Conservation (phyloP, 2,888 invertebrate genomes). For the Entomobrya proxima region DNA sequence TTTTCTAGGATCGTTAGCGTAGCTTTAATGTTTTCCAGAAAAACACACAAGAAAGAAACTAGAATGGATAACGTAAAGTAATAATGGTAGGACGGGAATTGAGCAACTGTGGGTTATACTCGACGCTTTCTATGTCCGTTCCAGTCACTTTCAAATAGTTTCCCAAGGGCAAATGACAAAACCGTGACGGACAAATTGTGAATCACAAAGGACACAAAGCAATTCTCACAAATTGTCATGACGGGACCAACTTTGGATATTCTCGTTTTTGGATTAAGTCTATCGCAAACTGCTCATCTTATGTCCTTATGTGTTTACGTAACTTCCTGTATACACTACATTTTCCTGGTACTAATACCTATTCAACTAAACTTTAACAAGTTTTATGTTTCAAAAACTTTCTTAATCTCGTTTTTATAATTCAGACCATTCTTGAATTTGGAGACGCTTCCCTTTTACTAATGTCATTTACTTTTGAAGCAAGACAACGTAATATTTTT, state of each 20-base stretch:
- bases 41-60: not conserved
- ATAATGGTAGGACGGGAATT: no score
- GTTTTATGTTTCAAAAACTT: no score
- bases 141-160: not conserved
- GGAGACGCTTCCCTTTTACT: no score
- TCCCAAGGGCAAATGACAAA: constrained; percentile 30
- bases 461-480: no score
- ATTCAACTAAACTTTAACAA: no score
- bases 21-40: not conserved
- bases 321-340: not conserved
- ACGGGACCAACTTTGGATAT: not conserved
- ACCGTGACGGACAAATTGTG: not conserved
- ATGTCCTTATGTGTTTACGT: no score
- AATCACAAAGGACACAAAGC: not conserved
- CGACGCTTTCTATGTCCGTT: not conserved
- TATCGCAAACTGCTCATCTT: not conserved
- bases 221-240: constrained; percentile 1
- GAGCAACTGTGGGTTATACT: not conserved
- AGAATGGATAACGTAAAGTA: not conserved
- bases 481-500: no score
- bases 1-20: constrained; percentile 18
- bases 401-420: no score
- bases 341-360: no score
- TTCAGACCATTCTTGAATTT: no score
- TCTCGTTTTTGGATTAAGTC: constrained; percentile 3